Evolutionary conservation across 2,888 invertebrate genomes (phyloP), one percentile per base, ranked within the genome.

Genomic region (Chydorus sphaericus): DNA sequence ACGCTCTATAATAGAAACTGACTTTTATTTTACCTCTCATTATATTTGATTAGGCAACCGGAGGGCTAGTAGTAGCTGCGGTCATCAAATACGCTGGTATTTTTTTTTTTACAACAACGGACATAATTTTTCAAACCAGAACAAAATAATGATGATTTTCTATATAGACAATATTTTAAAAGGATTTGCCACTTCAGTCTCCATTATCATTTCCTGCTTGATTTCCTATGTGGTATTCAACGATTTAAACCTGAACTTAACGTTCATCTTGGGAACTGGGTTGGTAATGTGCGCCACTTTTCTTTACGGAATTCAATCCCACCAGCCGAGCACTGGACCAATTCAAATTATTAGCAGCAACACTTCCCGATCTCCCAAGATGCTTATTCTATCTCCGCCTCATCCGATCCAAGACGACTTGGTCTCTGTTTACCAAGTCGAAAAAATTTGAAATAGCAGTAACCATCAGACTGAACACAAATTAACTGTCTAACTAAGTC

Each of bases 161-260:
- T 1, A 10, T 23, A 6, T 23, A 44, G 76, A 76, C 63, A 76
- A 76, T 62, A 75, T 75, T 60, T 63, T 75, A 48, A 75, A 75
- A 63, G 75, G 75, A 11, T 75, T 75, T 63, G 76, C 76, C n/a
- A 72, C 73, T 14, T 72, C 75, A 3, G 63, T 75, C 33, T 73
- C 74, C 14, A 76, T 75, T 55, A 66, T 76, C 31, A 62, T 75
- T 18, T 74, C 74, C 2, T 68, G 70, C 23, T 58, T 75, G 49
- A 64, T 70, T 48, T 76, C 75, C 0, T 73, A 71, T 64, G 65
- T 66, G 54, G 59, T 73, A 50, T 63, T 76, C 20, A 65, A 65
- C n/a, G 73, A 75, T 62, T 68, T 73, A 54, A 62, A 62, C 6
- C 70, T 60, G 11, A 55, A 59, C 36, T 26, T 39, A 18, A 48